A percentile compares a stretch with the other conserved stretches of the same genome.
These are phyloP conservation scores for Aporophyla lueneburgensis DNA, from an alignment of 2,888 invertebrate genomes.

Conservation along the genomic window DNA sequence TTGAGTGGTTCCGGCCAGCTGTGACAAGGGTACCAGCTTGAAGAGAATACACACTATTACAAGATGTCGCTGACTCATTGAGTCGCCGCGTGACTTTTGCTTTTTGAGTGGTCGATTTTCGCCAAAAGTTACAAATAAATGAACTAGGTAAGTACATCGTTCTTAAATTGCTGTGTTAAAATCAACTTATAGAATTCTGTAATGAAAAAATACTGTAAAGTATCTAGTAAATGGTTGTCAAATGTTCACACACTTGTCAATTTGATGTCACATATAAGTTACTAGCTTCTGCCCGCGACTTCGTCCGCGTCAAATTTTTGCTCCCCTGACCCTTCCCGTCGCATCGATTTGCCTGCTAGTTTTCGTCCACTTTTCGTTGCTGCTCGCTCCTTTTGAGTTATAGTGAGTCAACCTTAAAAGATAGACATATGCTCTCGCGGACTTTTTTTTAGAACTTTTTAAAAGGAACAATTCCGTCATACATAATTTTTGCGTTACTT, in stretches of 20 bases:
- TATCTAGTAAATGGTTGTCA: background rate
- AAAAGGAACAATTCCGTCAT: too few species aligned
- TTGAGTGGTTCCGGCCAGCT: conserved; percentile 79
- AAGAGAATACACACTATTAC: conserved; percentile 61
- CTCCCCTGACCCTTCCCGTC: too few species aligned
- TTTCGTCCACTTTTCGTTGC: too few species aligned
- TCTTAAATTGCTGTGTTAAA: background rate
- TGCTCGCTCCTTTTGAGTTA: too few species aligned
- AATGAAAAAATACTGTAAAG: background rate
- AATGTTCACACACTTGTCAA: background rate
- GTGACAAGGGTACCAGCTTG: conserved; percentile 69
- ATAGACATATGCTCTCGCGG: too few species aligned
- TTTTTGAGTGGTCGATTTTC: background rate
- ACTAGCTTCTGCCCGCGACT: too few species aligned
- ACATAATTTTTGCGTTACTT: too few species aligned
- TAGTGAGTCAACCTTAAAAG: too few species aligned
- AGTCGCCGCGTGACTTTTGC: conserved; percentile 41
- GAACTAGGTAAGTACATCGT: background rate
- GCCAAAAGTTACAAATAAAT: background rate
- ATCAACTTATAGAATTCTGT: too few species aligned
- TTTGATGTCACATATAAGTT: background rate
- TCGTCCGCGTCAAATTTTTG: too few species aligned
- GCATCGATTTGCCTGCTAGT: too few species aligned
- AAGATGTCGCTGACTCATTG: conserved; percentile 52
- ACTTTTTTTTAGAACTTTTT: too few species aligned